Evolutionary conservation across 2,113 vertebrate species (phyloP), one percentile per base, ranked within the genome.

Genomic region (Cynoglossus semilaevis): DNA sequence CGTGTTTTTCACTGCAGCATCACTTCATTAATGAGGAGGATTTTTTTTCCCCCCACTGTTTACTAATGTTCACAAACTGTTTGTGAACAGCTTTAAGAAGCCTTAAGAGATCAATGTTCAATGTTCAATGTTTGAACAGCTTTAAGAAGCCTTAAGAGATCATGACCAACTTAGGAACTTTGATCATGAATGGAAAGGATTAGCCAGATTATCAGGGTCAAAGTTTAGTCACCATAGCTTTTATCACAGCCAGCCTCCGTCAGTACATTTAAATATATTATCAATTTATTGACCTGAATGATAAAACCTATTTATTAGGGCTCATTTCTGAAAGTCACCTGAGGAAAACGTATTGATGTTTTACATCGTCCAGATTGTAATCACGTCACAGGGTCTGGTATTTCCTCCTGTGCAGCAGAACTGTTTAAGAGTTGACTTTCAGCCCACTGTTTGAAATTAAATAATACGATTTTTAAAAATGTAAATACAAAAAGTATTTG

Each of bases 141-240:
- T 63, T 14, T 19, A 51, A 37, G 58, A 14, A 53, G 11, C 34
- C 15, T 34, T 47, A 19, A 36, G 36, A 0, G 0, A 42, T 17
- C 59, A 7, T 34, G 57, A 46, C 51, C 60, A 56, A 40, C 63
- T 65, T 54, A 12, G 34, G 19, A 1, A 17, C 47, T 54, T 51
- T 54, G 38, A 72, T 67, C 44, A 45, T 34, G 10, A 56, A 38
- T 48, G 18, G 53, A 56, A 41, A 44, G 45, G 46, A 44, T 61
- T 47, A 52, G 42, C 66, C 46, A 44, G 54, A 69, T 73, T 55
- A 51, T 1, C 5, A 34, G 37, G 48, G 38, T 37, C 59, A 76
- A 62, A 67, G 60, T 51, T 68, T 51, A 61, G 38, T 36, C 19
- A 18, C 18, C 62, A 53, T 47, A 46, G 6, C 18, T 57, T 56